phyloP scores from a whole-genome alignment of 2,888 invertebrate species.

The Isoperla grammatica region DNA sequence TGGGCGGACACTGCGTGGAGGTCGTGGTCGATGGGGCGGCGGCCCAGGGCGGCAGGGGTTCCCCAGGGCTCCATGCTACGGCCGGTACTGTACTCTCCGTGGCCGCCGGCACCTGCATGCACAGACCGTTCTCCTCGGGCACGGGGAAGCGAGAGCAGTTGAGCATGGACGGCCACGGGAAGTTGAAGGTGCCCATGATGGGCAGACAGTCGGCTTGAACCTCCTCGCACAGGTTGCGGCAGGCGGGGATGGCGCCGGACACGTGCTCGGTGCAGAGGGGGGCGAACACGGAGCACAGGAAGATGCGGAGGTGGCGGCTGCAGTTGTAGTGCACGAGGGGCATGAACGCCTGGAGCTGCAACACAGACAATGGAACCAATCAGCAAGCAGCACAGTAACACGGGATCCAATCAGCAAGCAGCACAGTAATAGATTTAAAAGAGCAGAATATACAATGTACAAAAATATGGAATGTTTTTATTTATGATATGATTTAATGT shows the following conservation, averaged over 20 bases:
- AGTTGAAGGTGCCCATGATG: constrained; percentile 56
- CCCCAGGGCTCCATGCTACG: constrained; percentile 34
- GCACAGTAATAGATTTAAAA: too few species aligned
- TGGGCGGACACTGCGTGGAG: constrained; percentile 51
- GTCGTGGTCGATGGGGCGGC: constrained; percentile 30
- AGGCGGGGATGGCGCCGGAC: constrained; percentile 77
- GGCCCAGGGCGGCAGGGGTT: constrained; percentile 46
- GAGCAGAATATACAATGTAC: too few species aligned
- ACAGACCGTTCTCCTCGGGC: constrained; percentile 60
- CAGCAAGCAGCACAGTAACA: too few species aligned
- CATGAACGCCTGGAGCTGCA: constrained; percentile 65
- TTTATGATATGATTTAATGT: too few species aligned
- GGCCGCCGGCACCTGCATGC: constrained; percentile 59
- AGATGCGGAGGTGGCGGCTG: constrained; percentile 73
- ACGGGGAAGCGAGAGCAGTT: constrained; percentile 78
- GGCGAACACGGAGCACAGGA: constrained; percentile 84
- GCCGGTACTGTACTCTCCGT: not conserved
- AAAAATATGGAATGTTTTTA: too few species aligned
- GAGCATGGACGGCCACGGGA: constrained; percentile 65
- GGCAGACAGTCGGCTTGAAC: constrained; percentile 66
- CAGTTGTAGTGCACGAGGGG: constrained; percentile 73
- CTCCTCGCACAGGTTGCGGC: constrained; percentile 77
- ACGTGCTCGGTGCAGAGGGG: constrained; percentile 88
- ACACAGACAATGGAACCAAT: constrained; percentile 42
- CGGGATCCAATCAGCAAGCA: too few species aligned